phyloP scores from a whole-genome alignment of 2,888 invertebrate species.

The Xylophagus ater region DNA sequence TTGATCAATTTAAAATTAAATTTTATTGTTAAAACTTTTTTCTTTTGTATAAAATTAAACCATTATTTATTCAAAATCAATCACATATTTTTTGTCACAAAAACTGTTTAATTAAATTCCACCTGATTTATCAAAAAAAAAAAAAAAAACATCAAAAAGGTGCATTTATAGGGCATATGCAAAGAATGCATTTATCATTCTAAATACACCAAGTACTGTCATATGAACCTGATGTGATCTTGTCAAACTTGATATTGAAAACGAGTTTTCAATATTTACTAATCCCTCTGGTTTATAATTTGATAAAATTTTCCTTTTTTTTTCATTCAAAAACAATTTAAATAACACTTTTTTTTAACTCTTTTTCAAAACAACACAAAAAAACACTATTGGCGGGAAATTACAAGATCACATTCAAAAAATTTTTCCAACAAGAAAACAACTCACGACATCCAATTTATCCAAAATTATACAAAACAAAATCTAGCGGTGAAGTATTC shows the following conservation, averaged over 20 bases:
- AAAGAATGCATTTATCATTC: slow-evolving; percentile 10
- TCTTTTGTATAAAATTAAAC: too few species aligned
- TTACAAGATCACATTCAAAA: too few species aligned
- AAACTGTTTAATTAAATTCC: slow-evolving; percentile 10
- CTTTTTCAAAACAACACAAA: too few species aligned
- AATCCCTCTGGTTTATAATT: slow-evolving; percentile 11
- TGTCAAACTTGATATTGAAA: slow-evolving; percentile 19
- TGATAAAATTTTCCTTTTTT: slow-evolving; percentile 8
- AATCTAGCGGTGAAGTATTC: too few species aligned
- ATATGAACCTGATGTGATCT: slow-evolving; percentile 16
- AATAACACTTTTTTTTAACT: too few species aligned
- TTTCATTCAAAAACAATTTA: slow-evolving; percentile 8
- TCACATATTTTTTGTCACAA: slow-evolving; percentile 8
- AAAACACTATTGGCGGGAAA: too few species aligned
- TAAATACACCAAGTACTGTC: slow-evolving; percentile 14
- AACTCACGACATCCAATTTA: too few species aligned
- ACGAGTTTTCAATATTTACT: slow-evolving; percentile 13
- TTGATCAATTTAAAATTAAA: too few species aligned
- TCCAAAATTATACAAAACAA: too few species aligned
- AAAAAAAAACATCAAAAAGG: slow-evolving; percentile 7
- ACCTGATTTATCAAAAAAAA: slow-evolving; percentile 13
- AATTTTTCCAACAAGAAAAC: too few species aligned
- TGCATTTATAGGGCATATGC: slow-evolving; percentile 11
- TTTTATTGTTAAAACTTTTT: too few species aligned
- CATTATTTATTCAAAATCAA: slow-evolving; percentile 16